A percentile compares a stretch with the other conserved stretches of the same genome.
phyloP scores from a whole-genome alignment of 2,888 invertebrate species.

The Geotrupes spiniger region DNA sequence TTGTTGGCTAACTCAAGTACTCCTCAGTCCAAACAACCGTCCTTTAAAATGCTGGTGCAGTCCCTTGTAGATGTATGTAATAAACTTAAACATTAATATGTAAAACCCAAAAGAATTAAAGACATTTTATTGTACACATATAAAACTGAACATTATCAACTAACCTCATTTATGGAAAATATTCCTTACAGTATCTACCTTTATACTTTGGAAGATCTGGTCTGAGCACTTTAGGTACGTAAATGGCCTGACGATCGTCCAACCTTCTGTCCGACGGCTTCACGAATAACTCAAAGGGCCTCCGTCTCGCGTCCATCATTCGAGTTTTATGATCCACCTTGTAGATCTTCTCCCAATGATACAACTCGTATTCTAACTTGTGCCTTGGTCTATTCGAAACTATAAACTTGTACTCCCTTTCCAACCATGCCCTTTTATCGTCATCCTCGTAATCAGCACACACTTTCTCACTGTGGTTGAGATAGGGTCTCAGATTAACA shows the following conservation, averaged over 20 bases:
- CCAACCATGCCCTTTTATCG: slow-evolving; percentile 68
- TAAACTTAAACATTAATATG: too few species aligned
- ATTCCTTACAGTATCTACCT: slow-evolving; percentile 65
- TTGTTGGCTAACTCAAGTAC: too few species aligned
- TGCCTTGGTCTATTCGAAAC: slow-evolving; percentile 66
- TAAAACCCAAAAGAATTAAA: too few species aligned
- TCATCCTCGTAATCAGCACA: slow-evolving; percentile 68
- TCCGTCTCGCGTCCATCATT: slow-evolving; percentile 63
- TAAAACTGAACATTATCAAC: too few species aligned
- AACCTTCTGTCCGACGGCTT: slow-evolving; percentile 63
- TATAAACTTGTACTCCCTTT: slow-evolving; percentile 65
- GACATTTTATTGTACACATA: too few species aligned
- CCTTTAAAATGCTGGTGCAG: too few species aligned
- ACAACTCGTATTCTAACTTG: slow-evolving; percentile 64
- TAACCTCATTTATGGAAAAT: slow-evolving; percentile 64
- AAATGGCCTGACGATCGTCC: slow-evolving; percentile 64
- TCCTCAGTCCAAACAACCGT: too few species aligned
- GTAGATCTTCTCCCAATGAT: slow-evolving; percentile 81
- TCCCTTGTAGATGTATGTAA: too few species aligned
- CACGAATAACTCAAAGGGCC: slow-evolving; percentile 67
- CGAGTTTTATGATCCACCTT: slow-evolving; percentile 69
- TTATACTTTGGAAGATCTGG: slow-evolving; percentile 59
- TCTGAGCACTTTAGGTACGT: slow-evolving; percentile 67
- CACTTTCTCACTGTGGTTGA: slow-evolving; percentile 58
- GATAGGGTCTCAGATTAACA: slow-evolving; percentile 70